phyloP scores from a whole-genome alignment of 2,888 invertebrate species.

The Drosophila phalerata region DNA sequence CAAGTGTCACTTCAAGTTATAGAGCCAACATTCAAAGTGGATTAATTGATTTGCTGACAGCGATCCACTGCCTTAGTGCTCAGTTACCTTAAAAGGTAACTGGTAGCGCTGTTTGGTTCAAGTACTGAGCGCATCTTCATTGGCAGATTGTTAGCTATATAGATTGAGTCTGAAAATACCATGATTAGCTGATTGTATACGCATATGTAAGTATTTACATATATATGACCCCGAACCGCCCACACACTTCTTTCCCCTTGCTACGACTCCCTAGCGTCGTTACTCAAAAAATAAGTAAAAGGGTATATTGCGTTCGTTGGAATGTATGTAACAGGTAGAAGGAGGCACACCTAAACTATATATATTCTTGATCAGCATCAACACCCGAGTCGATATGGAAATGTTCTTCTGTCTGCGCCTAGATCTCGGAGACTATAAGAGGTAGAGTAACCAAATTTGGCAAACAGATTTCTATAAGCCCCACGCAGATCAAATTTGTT shows the following conservation, averaged over 20 bases:
- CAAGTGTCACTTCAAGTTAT: constrained; percentile 3
- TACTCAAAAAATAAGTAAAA: too few species aligned
- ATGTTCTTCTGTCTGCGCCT: too few species aligned
- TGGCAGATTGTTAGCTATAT: neutral
- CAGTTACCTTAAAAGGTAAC: constrained; percentile 17
- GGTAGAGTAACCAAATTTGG: too few species aligned
- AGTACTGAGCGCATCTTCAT: constrained; percentile 9
- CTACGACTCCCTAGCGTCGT: constrained; percentile 3
- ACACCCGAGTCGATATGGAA: too few species aligned
- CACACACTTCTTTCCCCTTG: constrained; percentile 21
- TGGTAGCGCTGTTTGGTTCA: constrained; percentile 20
- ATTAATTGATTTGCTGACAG: constrained; percentile 45
- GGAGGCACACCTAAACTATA: too few species aligned
- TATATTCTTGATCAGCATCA: too few species aligned
- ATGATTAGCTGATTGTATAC: constrained; percentile 21
- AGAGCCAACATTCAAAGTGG: constrained; percentile 17
- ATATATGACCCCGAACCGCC: constrained; percentile 22
- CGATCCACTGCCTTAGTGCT: constrained; percentile 9
- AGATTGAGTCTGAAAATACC: constrained; percentile 21
- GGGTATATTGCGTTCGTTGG: too few species aligned
- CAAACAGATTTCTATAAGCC: too few species aligned
- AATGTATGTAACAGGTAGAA: too few species aligned
- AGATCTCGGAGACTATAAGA: too few species aligned
- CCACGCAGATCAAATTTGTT: too few species aligned
- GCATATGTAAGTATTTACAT: neutral